These are phyloP conservation scores for Neosilurus mollespiculum DNA, from an alignment of 2,797 vertebrate genomes.

Conservation along the genomic window DNA sequence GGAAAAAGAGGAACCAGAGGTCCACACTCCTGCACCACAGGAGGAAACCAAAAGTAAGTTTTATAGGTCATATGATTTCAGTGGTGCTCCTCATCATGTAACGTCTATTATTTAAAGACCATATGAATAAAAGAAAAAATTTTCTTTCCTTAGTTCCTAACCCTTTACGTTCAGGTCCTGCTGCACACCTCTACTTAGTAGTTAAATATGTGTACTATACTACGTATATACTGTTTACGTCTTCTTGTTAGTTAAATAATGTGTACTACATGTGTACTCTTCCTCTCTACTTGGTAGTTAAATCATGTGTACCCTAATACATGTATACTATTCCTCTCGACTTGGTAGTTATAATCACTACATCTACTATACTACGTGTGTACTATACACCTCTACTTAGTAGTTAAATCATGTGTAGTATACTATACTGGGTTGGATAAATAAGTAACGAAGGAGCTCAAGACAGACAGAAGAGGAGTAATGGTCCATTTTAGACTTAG, in stretches of 20 bases:
- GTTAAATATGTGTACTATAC: background rate
- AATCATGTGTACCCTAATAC: too few relatives aligned
- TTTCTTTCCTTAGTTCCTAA: background rate
- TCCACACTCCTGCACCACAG: constrained; percentile 84
- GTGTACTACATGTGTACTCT: background rate
- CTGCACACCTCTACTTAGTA: background rate
- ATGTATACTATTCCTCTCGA: too few relatives aligned
- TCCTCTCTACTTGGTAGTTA: too few relatives aligned
- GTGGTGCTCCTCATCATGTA: background rate
- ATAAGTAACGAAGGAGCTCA: background rate
- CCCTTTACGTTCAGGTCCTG: background rate
- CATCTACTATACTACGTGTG: too few relatives aligned
- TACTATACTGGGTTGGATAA: background rate
- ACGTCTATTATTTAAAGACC: background rate
- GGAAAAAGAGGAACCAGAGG: constrained; percentile 91
- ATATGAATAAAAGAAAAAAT: background rate
- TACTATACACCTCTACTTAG: too few relatives aligned
- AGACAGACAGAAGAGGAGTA: background rate
- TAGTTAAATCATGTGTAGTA: too few relatives aligned
- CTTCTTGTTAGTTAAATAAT: background rate
- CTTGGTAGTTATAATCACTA: too few relatives aligned
- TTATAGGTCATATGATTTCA: background rate
- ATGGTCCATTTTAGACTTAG: background rate
- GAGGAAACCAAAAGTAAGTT: constrained; percentile 93
- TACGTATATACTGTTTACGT: too few relatives aligned